Conservation (phyloP, 2,113 vertebrate species). For the Silurus meridionalis region DNA sequence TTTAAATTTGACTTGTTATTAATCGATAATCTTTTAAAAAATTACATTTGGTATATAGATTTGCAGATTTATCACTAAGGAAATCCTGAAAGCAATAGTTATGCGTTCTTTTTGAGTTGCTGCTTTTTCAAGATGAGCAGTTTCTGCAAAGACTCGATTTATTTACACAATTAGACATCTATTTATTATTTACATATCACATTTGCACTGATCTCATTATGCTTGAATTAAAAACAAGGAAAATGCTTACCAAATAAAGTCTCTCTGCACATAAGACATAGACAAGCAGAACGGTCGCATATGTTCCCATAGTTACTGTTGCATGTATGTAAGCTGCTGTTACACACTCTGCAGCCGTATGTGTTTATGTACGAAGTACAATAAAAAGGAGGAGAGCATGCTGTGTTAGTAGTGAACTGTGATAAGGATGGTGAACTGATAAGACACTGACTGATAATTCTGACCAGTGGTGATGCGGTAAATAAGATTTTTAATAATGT, state of each 20-base stretch:
- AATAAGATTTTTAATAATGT: not conserved
- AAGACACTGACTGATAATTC: not conserved
- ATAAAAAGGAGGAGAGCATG: not conserved
- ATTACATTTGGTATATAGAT: not conserved
- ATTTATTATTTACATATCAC: not conserved
- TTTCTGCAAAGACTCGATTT: not conserved
- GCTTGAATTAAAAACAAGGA: not conserved
- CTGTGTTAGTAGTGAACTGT: conserved; percentile 25
- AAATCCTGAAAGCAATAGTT: not conserved
- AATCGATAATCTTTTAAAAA: not conserved
- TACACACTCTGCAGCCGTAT: not conserved
- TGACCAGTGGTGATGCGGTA: not conserved
- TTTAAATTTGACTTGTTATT: not conserved
- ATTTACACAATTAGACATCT: too few relatives aligned
- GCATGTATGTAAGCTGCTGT: not conserved
- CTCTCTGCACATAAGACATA: conserved; percentile 16
- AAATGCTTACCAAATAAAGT: conserved; percentile 32
- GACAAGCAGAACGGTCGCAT: conserved; percentile 11
- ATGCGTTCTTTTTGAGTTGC: not conserved
- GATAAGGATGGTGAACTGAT: conserved; percentile 16
- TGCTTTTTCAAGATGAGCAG: not conserved
- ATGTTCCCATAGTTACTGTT: conserved; percentile 12
- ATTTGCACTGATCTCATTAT: not conserved
- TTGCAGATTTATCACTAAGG: not conserved
- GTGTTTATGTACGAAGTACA: not conserved